phyloP scores from a whole-genome alignment of 1,140 invertebrate genomes.

The Zaprionus tsacasi region DNA sequence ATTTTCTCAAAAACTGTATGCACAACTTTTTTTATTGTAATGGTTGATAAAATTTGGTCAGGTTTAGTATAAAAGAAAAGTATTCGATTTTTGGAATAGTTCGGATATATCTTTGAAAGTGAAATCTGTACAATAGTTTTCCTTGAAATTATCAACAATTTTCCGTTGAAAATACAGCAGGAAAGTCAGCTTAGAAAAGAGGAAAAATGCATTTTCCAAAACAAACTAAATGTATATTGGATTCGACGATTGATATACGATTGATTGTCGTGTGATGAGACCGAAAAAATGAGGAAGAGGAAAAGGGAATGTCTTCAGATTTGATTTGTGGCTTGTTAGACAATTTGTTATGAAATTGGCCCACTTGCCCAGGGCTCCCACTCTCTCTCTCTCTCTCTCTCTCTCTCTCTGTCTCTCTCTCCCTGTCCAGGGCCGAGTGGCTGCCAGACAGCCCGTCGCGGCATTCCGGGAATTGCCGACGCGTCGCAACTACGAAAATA shows the following conservation, averaged over 20 bases:
- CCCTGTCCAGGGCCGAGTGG: conserved; percentile 54
- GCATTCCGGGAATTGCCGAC: conserved; percentile 66
- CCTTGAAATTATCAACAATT: neutral
- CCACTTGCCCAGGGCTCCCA: conserved; percentile 37
- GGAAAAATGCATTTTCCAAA: neutral
- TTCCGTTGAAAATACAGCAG: neutral
- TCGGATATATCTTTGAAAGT: neutral
- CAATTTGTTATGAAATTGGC: conserved; percentile 49
- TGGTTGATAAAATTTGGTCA: too few species aligned
- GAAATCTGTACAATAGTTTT: neutral
- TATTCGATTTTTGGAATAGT: too few species aligned
- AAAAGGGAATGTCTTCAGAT: neutral
- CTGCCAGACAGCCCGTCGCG: conserved; percentile 66
- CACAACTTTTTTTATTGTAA: neutral
- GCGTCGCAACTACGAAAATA: conserved; percentile 59
- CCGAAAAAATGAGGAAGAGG: neutral
- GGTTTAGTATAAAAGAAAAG: too few species aligned
- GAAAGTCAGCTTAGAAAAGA: neutral
- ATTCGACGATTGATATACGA: conserved; percentile 6
- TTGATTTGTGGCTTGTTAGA: conserved; percentile 4
- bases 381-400: neutral
- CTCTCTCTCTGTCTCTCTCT: too few species aligned
- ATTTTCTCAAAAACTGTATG: neutral
- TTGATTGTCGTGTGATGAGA: neutral
- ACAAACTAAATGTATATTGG: neutral